phyloP scores from a whole-genome alignment of 2,888 invertebrate species.

The Cancer borealis region DNA sequence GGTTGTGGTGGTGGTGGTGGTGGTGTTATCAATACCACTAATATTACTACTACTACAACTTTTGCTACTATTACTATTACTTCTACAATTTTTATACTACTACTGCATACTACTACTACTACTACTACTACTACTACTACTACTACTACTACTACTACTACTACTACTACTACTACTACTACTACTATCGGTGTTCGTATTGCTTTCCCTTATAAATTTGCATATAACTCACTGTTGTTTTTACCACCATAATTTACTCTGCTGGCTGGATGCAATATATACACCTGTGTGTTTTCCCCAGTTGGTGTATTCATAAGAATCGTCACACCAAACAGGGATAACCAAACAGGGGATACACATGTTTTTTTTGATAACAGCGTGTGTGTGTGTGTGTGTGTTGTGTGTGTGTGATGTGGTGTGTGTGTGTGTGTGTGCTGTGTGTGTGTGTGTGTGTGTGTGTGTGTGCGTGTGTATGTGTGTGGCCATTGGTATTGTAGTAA shows the following conservation, averaged over 20 bases:
- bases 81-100: neutral
- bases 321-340: neutral
- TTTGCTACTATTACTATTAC: neutral
- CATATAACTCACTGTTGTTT: neutral
- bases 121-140: constrained; percentile 11
- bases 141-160: constrained; percentile 20
- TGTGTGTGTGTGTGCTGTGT: no score
- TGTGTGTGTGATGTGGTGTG: no score
- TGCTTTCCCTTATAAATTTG: neutral
- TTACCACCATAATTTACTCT: neutral
- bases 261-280: neutral
- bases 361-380: neutral
- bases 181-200: neutral
- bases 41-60: no score
- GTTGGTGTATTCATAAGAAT: neutral
- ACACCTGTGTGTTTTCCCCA: neutral
- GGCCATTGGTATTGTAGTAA: neutral
- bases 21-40: no score
- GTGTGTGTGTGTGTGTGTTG: no score
- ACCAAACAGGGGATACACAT: no score
- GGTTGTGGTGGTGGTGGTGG: no score
- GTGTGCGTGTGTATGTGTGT: neutral
- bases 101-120: constrained; percentile 20
- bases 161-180: constrained; percentile 12
- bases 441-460: no score